Percentiles rank a stretch among this genome's conserved stretches.
These are phyloP conservation scores for Neodiprion pinetum DNA, from an alignment of 1,140 invertebrate genomes.

Conservation along the genomic window DNA sequence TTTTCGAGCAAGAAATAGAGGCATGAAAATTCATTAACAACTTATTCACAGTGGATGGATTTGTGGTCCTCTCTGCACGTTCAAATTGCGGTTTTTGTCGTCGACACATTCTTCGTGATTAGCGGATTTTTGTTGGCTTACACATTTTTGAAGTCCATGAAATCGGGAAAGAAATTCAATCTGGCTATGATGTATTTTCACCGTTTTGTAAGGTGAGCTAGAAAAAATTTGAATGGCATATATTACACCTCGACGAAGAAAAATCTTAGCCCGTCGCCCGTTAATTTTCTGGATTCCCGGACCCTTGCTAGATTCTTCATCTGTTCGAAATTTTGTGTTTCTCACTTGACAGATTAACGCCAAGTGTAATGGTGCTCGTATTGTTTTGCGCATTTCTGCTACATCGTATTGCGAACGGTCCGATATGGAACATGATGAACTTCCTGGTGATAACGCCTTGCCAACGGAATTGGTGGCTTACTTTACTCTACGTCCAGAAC, in stretches of 20 bases:
- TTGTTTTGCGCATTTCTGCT: slow-evolving; percentile 51
- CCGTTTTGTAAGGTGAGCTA: slow-evolving; percentile 46
- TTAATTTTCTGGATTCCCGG: background rate
- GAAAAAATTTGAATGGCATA: slow-evolving; percentile 3
- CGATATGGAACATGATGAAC: slow-evolving; percentile 49
- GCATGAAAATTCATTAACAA: background rate
- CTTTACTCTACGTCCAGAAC: slow-evolving; percentile 69
- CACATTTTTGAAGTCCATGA: slow-evolving; percentile 59
- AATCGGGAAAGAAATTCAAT: slow-evolving; percentile 48
- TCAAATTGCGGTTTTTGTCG: slow-evolving; percentile 51
- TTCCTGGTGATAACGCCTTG: slow-evolving; percentile 44
- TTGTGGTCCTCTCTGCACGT: slow-evolving; percentile 42
- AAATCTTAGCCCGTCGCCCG: background rate
- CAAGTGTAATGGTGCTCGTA: slow-evolving; percentile 54
- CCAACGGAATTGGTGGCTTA: slow-evolving; percentile 65
- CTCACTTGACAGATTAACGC: slow-evolving; percentile 54
- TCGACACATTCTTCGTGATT: slow-evolving; percentile 66
- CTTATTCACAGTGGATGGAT: slow-evolving; percentile 28
- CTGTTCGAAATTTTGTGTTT: slow-evolving; percentile 13
- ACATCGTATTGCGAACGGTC: slow-evolving; percentile 51
- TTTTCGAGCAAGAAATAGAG: too few species aligned
- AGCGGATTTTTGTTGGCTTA: slow-evolving; percentile 70
- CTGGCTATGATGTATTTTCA: slow-evolving; percentile 48
- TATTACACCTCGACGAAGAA: background rate
- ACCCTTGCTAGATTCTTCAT: background rate